phyloP scores from a whole-genome alignment of 2,113 vertebrate species.

The Gulo gulo region DNA sequence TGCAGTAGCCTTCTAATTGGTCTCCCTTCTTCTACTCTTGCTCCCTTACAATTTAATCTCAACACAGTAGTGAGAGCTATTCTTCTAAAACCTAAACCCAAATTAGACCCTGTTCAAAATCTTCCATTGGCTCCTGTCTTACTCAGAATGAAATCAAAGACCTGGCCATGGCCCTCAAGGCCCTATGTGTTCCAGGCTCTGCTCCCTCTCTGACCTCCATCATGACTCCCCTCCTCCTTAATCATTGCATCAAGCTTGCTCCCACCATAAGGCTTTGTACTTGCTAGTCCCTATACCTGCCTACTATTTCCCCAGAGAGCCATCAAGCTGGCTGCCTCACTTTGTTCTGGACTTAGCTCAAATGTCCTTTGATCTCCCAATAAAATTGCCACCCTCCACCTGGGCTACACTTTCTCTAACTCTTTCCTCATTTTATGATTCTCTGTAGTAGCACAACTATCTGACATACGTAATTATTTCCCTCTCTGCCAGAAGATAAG shows the following conservation, averaged over 20 bases:
- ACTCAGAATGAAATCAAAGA: background rate
- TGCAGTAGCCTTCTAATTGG: background rate
- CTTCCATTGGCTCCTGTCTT: background rate
- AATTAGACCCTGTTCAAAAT: background rate
- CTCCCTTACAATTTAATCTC: background rate
- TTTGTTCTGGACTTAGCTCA: background rate
- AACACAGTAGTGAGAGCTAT: background rate
- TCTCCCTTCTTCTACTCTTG: background rate
- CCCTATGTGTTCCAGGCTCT: background rate
- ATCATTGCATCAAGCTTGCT: background rate
- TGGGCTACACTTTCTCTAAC: background rate
- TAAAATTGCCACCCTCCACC: background rate
- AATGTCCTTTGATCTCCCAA: background rate
- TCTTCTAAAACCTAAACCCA: background rate
- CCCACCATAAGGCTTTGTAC: background rate
- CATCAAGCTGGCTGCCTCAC: background rate
- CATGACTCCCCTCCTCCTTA: background rate
- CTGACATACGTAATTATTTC: background rate
- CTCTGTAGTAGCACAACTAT: background rate
- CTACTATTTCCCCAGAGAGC: background rate
- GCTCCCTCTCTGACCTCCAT: background rate
- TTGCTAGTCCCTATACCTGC: background rate
- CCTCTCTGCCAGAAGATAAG: background rate
- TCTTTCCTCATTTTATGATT: background rate
- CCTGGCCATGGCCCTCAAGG: background rate